These are phyloP conservation scores for Loriculus beryllinus DNA, from an alignment of 2,797 vertebrate genomes.

Conservation along the genomic window DNA sequence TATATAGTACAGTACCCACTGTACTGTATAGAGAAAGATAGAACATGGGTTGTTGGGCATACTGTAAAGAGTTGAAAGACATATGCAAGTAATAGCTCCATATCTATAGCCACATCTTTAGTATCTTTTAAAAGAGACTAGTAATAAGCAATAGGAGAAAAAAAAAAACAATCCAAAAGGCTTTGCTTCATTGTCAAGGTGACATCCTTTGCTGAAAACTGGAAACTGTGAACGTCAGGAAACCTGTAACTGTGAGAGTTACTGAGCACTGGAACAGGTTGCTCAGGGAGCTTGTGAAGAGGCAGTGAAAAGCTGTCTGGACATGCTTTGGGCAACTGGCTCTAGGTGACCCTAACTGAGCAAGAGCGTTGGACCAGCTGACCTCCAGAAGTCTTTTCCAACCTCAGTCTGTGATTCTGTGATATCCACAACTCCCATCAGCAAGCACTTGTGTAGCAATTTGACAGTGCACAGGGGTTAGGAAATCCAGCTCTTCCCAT, in stretches of 20 bases:
- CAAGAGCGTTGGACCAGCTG: background rate
- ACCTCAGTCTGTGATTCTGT: background rate
- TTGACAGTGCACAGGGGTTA: fast-evolving
- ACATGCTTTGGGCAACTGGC: background rate
- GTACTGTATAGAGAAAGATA: background rate
- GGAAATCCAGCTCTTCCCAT: background rate
- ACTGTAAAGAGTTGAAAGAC: background rate
- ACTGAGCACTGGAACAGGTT: background rate
- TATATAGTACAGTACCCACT: background rate
- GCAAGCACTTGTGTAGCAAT: background rate
- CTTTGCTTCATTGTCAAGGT: background rate
- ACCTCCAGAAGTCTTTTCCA: background rate
- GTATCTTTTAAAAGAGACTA: background rate
- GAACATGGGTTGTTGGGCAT: background rate
- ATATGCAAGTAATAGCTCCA: background rate
- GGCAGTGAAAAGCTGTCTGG: background rate
- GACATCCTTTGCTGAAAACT: background rate
- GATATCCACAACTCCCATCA: background rate
- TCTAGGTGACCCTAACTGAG: background rate
- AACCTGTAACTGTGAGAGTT: fast-evolving
- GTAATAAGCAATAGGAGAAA: background rate
- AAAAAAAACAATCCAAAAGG: background rate
- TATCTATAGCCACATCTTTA: background rate
- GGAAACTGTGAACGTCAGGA: background rate
- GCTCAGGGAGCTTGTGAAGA: background rate